phyloP scores from a whole-genome alignment of 2,113 vertebrate genomes.

The Pelusios castaneus region DNA sequence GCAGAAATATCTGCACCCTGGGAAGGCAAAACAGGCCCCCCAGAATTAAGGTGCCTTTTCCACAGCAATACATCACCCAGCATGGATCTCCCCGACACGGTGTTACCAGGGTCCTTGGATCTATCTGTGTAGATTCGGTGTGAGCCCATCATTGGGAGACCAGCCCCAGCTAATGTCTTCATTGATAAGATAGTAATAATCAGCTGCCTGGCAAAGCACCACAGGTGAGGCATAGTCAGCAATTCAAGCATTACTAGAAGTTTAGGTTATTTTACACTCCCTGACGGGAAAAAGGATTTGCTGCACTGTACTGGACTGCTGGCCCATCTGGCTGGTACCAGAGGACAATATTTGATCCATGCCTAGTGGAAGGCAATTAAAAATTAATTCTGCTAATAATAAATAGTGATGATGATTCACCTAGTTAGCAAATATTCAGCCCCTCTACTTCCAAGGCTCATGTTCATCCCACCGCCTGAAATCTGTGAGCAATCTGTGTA shows the following conservation, averaged over 20 bases:
- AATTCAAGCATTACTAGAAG: neutral
- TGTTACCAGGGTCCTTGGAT: neutral
- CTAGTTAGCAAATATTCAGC: conserved; percentile 48
- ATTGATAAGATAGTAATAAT: neutral
- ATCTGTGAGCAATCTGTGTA: neutral
- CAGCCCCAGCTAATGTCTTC: neutral
- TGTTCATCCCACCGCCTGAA: conserved; percentile 26
- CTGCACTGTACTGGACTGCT: neutral
- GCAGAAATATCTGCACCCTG: neutral
- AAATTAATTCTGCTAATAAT: conserved; percentile 27
- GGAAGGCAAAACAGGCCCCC: neutral
- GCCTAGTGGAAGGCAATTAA: conserved; percentile 42
- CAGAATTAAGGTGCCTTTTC: neutral
- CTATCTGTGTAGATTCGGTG: neutral
- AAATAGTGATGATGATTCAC: conserved; percentile 27
- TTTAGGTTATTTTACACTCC: neutral
- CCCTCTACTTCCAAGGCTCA: neutral
- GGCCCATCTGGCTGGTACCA: neutral
- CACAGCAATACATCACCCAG: fast-evolving
- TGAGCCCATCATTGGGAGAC: neutral
- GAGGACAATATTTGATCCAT: conserved; percentile 35
- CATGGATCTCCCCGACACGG: neutral
- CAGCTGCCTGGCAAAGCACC: neutral
- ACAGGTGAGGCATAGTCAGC: neutral
- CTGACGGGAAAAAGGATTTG: neutral